These are phyloP conservation scores for Gadus macrocephalus DNA, from an alignment of 2,113 vertebrate species.

Conservation along the genomic window DNA sequence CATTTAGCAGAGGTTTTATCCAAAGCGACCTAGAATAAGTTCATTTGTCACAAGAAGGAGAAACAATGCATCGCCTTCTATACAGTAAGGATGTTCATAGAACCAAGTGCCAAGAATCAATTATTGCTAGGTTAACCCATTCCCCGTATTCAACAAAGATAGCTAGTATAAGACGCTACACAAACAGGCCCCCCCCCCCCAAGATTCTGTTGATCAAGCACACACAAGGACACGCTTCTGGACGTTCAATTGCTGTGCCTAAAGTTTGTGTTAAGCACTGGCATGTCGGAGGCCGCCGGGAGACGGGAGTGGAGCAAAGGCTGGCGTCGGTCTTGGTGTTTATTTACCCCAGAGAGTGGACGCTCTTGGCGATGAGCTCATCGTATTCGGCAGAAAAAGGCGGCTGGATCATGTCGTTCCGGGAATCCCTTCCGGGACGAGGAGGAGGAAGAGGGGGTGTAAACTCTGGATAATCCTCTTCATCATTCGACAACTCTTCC, in stretches of 20 bases:
- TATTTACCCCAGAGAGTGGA: slow-evolving; percentile 50
- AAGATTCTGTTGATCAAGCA: background rate
- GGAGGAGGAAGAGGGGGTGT: slow-evolving; percentile 83
- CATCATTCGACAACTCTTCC: slow-evolving; percentile 94
- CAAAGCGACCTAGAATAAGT: too few relatives aligned
- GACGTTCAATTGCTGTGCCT: background rate
- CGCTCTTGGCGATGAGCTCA: slow-evolving; percentile 25
- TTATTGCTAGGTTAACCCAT: too few relatives aligned
- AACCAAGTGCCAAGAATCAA: too few relatives aligned
- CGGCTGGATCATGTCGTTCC: slow-evolving; percentile 72
- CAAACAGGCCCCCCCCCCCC: too few relatives aligned
- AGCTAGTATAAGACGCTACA: too few relatives aligned
- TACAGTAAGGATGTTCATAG: too few relatives aligned
- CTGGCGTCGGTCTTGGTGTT: background rate
- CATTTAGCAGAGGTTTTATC: too few relatives aligned
- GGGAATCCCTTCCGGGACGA: slow-evolving; percentile 67
- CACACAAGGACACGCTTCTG: background rate
- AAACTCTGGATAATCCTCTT: slow-evolving; percentile 86
- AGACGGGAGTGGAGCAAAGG: background rate
- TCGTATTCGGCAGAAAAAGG: slow-evolving; percentile 58
- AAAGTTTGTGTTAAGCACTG: background rate
- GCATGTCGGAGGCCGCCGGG: too few relatives aligned
- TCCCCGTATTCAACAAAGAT: too few relatives aligned
- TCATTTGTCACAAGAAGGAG: too few relatives aligned
- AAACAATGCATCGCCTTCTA: too few relatives aligned